Percentiles rank a stretch among this genome's conserved stretches.
Evolutionary conservation across 92 coral and sea anemone species (phyloP).

Genomic region (Chrysogorgia sp.): DNA sequence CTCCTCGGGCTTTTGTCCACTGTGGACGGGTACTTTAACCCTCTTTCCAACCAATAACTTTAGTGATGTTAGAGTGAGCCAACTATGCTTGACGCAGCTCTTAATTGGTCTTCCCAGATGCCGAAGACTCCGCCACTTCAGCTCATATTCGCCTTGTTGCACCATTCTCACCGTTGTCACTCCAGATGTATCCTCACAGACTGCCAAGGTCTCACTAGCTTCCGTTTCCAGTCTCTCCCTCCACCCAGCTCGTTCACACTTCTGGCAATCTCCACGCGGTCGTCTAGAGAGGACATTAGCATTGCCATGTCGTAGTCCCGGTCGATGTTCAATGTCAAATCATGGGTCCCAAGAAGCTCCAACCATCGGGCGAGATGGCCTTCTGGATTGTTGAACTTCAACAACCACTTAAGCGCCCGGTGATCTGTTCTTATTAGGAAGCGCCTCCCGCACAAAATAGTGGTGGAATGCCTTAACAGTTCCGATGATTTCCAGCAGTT

Average conservation of each 20-base stretch:
- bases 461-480: constrained; percentile 56
- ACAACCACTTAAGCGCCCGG: constrained; percentile 42
- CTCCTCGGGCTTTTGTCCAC: not conserved
- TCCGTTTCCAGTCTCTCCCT: not conserved
- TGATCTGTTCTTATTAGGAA: constrained; percentile 57
- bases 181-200: too few species aligned
- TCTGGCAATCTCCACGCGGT: constrained; percentile 48
- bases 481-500: constrained; percentile 49
- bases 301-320: constrained; percentile 50
- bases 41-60: too few species aligned
- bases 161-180: not conserved
- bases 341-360: constrained; percentile 43
- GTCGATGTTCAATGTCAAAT: too few species aligned
- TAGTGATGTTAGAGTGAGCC: too few species aligned
- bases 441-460: constrained; percentile 50
- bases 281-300: constrained; percentile 57
- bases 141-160: not conserved
- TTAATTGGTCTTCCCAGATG: not conserved
- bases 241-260: constrained; percentile 54
- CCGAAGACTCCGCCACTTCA: constrained; percentile 21
- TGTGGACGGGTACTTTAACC: too few species aligned
- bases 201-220: not conserved
- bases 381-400: constrained; percentile 48
- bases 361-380: constrained; percentile 56
- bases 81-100: constrained; percentile 26